Evolutionary conservation across 2,797 vertebrate species (phyloP).

Genomic region (Sebastes kiyomatsui): DNA sequence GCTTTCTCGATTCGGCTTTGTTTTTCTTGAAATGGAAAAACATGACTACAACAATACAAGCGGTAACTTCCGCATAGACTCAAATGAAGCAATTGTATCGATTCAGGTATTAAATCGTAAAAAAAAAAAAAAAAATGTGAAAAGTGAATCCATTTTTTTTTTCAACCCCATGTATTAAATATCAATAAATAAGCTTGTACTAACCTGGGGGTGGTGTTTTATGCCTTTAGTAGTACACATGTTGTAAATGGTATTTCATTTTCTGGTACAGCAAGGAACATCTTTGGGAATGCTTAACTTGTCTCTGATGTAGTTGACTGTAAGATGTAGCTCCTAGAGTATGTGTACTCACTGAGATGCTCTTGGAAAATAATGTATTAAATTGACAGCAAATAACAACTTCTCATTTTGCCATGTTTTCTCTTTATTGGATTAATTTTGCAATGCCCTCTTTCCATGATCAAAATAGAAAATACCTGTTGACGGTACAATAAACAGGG

Average conservation of each 20-base stretch:
- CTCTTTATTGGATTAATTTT: conserved; percentile 76
- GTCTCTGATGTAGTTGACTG: neutral
- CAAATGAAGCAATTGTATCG: too few relatives aligned
- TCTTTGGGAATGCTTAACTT: conserved; percentile 17
- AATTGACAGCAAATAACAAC: conserved; percentile 35
- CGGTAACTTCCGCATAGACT: too few relatives aligned
- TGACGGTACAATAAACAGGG: conserved; percentile 72
- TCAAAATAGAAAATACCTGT: conserved; percentile 73
- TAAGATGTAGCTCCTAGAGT: conserved; percentile 12
- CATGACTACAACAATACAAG: too few relatives aligned
- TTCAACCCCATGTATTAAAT: neutral
- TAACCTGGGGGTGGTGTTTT: neutral
- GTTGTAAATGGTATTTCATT: conserved; percentile 50
- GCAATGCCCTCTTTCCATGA: conserved; percentile 54
- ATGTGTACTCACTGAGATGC: neutral
- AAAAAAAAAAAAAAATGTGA: too few relatives aligned
- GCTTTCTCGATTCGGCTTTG: too few relatives aligned
- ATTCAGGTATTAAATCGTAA: too few relatives aligned
- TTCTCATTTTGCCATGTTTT: conserved; percentile 65
- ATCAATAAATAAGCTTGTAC: conserved; percentile 16
- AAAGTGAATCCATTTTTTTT: too few relatives aligned
- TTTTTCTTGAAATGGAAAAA: too few relatives aligned
- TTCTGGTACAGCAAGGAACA: conserved; percentile 10
- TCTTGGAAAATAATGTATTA: conserved; percentile 44
- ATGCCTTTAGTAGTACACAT: neutral